Percentiles rank a stretch among this genome's conserved stretches.
Evolutionary conservation across 2,888 invertebrate species (phyloP).

Genomic region (Caenorhabditis afra): DNA sequence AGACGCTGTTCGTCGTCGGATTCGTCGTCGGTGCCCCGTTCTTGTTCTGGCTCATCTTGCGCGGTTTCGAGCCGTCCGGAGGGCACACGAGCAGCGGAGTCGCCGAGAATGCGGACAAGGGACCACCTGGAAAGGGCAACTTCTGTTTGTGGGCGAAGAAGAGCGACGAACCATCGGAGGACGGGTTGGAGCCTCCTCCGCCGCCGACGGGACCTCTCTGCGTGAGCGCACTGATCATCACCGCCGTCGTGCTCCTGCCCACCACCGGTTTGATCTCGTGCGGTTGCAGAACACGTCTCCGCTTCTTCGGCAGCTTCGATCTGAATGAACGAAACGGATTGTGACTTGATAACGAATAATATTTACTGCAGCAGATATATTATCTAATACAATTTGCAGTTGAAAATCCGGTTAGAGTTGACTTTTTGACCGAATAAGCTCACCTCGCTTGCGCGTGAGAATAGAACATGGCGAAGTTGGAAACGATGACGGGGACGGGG

Average conservation of each 20-base stretch:
- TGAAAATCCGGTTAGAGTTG: neutral
- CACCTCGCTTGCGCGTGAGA: constrained; percentile 74
- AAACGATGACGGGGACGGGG: constrained; percentile 75
- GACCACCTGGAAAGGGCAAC: constrained; percentile 31
- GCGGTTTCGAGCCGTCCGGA: constrained; percentile 25
- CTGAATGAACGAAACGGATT: constrained; percentile 43
- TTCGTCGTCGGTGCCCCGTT: constrained; percentile 27
- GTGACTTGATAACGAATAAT: neutral
- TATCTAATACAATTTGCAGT: constrained; percentile 3
- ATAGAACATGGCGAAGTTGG: constrained; percentile 76
- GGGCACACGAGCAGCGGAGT: constrained; percentile 68
- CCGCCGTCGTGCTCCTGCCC: constrained; percentile 73
- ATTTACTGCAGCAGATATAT: constrained; percentile 4
- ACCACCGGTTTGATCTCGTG: constrained; percentile 73
- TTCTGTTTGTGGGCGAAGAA: too few species aligned
- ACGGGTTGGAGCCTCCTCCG: constrained; percentile 48
- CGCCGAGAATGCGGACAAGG: constrained; percentile 51
- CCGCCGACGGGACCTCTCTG: constrained; percentile 58
- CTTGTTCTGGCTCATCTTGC: constrained; percentile 44
- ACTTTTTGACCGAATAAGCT: neutral
- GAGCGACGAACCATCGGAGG: constrained; percentile 33
- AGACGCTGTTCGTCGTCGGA: constrained; percentile 7
- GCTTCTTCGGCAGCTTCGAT: constrained; percentile 78
- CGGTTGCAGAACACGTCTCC: constrained; percentile 76
- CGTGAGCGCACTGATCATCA: constrained; percentile 70